phyloP scores from a whole-genome alignment of 1,140 invertebrate genomes.

The Metopolophium dirhodum region DNA sequence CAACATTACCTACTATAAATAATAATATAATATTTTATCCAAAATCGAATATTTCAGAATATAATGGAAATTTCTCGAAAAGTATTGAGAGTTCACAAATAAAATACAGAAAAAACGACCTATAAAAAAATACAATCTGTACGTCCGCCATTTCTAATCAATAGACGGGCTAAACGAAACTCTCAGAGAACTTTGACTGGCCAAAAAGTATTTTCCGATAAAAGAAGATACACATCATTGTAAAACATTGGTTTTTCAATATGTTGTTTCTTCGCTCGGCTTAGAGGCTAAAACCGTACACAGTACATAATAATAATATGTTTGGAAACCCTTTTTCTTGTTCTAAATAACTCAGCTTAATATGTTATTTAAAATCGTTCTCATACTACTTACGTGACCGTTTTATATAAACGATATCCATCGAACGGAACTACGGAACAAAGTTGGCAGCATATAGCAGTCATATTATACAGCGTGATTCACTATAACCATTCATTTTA shows the following conservation, averaged over 20 bases:
- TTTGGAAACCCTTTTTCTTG: not conserved
- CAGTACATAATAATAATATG: not conserved
- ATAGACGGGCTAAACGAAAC: not conserved
- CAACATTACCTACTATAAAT: not conserved
- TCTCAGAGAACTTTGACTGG: not conserved
- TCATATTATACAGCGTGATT: not conserved
- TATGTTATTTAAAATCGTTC: slow-evolving; percentile 41
- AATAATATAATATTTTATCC: not conserved
- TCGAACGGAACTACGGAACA: not conserved
- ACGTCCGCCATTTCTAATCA: not conserved
- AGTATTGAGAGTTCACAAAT: not conserved
- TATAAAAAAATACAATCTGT: not conserved
- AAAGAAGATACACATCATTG: not conserved
- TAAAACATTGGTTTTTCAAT: not conserved
- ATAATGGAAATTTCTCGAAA: not conserved
- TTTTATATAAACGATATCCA: slow-evolving; percentile 36
- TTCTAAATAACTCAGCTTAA: not conserved
- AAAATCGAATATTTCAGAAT: not conserved
- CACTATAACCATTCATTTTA: not conserved
- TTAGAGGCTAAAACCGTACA: not conserved
- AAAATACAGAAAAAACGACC: not conserved
- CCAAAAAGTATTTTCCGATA: not conserved
- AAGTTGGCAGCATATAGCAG: not conserved
- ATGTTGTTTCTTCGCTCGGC: not conserved
- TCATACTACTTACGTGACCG: slow-evolving; percentile 35